Evolutionary conservation across 2,113 vertebrate species (phyloP), one percentile per base, ranked within the genome.

Genomic region (Poeciliopsis retropinna): DNA sequence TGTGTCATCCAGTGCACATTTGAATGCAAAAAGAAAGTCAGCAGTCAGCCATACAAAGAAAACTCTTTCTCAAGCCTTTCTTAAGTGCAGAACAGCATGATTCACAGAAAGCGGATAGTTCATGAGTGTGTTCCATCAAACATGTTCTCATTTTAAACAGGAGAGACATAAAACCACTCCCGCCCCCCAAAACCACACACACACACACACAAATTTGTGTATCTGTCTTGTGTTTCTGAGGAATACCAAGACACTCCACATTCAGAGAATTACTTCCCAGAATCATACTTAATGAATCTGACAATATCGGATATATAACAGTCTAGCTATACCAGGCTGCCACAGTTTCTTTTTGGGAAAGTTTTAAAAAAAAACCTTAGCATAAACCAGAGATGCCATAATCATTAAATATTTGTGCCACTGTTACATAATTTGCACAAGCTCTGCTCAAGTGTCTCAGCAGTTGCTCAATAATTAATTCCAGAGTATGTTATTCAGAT

Each of bases 11-110:
- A 54, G 44, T 19, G 31, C 27, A 66, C 68, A 65, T 34, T 34
- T 9, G 28, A 64, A 68, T 30, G 29, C 29, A 31, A 29, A 75
- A 72, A 70, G 85, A 83, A 82, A 84, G 72, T 67, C 69, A 87
- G 44, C 6, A 71, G 22, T 19, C n/a, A 39, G 37, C 54, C 54
- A 25, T 14, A 29, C 30, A 39, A 2, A 25, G 72, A 60, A 54
- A 37, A 29, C 22, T 71, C 6, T 79, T 29, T 63, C 51, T 68
- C 60, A 51, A 63, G 32, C 15, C 14, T 71, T 29, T 61, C n/a
- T 15, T 39, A 41, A 39, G 32, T 62, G 71, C 67, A 47, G 62
- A 64, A 84, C 3, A 83, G 88, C 67, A 79, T 72, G 4, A n/a
- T 41, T 67, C 11, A 54, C 62, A 29, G 84, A 73, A 62, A 90